Base-by-base conservation (phyloP, 2,113 vertebrate genomes). In the Bungarus multicinctus region DNA sequence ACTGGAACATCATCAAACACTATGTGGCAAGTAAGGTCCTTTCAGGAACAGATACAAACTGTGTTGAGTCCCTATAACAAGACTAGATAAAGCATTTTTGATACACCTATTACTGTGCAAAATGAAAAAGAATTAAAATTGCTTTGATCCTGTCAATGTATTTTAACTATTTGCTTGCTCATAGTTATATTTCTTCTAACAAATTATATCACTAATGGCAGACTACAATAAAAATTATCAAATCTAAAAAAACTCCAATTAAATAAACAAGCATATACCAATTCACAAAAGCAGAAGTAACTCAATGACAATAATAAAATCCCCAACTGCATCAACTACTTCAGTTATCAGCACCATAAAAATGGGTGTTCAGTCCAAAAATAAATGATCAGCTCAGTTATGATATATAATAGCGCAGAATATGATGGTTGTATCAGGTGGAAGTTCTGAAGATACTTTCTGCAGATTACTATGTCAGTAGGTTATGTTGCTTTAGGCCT, bases 401-500 rank as follows among this genome's bases (percentile, higher is more conserved):
- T 18, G 18, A 81, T 43, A 43, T 43, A 39, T 18, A 34, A 34
- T 74, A 74, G 64, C n/a, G 7, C 16, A 39, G n/a, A 16, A 18
- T 39, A 20, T 34, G 16, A 39, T 81, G 74, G 74, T 43, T 81
- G 7, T 43, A 43, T 39, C 16, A 43, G 3, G 20, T 22, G 34
- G 7, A 43, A 0, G 34, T 43, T 34, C 34, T 81, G 34, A 39
- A 39, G 7, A 81, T 81, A 43, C 14, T 43, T 81, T 39, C 18
- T 25, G 54, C 90, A 53, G 27, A 89, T 90, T 93, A 25, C 91
- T 57, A 87, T 55, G 47, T 85, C 23, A 90, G 27, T 90, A 94
- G 34, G 5, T 69, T 88, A 94, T 4, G 30, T 88, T 91, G 12
- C 43, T 30, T 39, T 91, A 92, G 69, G 81, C 25, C 81, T 50